Evolutionary conservation across 2,888 invertebrate genomes (phyloP), one percentile per base, ranked within the genome.

Genomic region (Lycaena phlaeas): DNA sequence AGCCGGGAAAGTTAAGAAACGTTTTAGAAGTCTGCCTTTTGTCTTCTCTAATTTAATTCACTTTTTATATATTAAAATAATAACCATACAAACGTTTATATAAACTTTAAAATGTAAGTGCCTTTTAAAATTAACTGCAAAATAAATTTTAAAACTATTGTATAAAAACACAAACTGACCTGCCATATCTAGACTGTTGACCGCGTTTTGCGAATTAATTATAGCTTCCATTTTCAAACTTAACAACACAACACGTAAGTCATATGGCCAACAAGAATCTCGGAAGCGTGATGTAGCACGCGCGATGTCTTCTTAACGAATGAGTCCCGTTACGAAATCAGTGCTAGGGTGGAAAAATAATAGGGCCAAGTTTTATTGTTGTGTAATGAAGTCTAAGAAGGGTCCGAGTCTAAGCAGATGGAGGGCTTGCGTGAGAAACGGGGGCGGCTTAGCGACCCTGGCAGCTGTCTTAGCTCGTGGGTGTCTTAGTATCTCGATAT

Each of bases 241-340:
- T 30, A 25, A 27, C 10, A 29, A 26, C 34, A 14, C 25, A 14
- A n/a, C 9, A 30, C 22, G 10, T 18, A 37, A 40, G 17, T 41
- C 31, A 15, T 18, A 9, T 5, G 14, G 18, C 41, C 29, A 25
- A 12, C 17, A 38, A 45, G 25, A 27, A 38, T 22, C 36, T 37
- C 26, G 27, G 36, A 27, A 36, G 6, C 18, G 22, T 5, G 52
- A 51, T 55, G 55, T 52, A 41, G 49, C 53, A 43, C 56, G 52
- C 52, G 53, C 57, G 58, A 51, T 50, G 53, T 49, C 60, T 47
- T 50, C 48, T 49, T 53, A 40, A 41, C 52, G 64, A 71, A 66
- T 70, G 70, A 64, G 54, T 65, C 53, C 62, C 64, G 67, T 60
- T 60, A 61, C 49, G 49, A 56, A 70, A 71, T 71, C 72, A 66